Percentiles rank a stretch among this genome's conserved stretches.
Conservation (phyloP, 2,888 invertebrate genomes). For the Halocaridina rubra region DNA sequence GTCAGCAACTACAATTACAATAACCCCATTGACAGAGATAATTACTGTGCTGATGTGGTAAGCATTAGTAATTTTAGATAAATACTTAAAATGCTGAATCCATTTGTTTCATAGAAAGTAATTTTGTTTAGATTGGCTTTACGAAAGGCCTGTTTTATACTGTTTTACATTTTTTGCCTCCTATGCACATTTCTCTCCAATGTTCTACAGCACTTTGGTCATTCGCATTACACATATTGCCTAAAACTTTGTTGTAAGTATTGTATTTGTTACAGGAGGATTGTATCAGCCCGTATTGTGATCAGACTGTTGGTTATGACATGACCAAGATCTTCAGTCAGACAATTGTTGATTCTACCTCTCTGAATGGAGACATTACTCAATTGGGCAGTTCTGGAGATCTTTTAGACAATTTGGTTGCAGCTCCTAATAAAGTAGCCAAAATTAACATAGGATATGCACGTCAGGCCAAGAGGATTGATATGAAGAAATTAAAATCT, state of each 20-base stretch:
- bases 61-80: conserved; percentile 10
- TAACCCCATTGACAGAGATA: conserved; percentile 72
- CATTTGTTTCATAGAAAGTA: too few species aligned
- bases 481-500: conserved; percentile 85
- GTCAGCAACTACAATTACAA: conserved; percentile 72
- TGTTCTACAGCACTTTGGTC: too few species aligned
- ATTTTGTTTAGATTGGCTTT: too few species aligned
- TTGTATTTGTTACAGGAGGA: conserved; percentile 46
- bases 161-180: too few species aligned
- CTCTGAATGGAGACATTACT: conserved; percentile 65
- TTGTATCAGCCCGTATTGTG: conserved; percentile 23
- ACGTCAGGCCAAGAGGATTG: conserved; percentile 84
- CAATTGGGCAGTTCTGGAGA: conserved; percentile 66
- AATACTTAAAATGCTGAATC: too few species aligned
- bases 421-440: conserved; percentile 77
- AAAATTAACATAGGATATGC: conserved; percentile 84
- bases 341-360: conserved; percentile 36
- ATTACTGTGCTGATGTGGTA: conserved; percentile 70
- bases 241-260: too few species aligned
- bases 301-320: conserved; percentile 38
- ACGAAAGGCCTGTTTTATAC: too few species aligned
- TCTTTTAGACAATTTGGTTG: conserved; percentile 74
- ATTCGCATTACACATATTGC: too few species aligned
- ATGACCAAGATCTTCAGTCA: conserved; percentile 59
- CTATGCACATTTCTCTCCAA: too few species aligned